phyloP scores from a whole-genome alignment of 53 echinoderm and acorn worm species.

The Crossaster papposus region DNA sequence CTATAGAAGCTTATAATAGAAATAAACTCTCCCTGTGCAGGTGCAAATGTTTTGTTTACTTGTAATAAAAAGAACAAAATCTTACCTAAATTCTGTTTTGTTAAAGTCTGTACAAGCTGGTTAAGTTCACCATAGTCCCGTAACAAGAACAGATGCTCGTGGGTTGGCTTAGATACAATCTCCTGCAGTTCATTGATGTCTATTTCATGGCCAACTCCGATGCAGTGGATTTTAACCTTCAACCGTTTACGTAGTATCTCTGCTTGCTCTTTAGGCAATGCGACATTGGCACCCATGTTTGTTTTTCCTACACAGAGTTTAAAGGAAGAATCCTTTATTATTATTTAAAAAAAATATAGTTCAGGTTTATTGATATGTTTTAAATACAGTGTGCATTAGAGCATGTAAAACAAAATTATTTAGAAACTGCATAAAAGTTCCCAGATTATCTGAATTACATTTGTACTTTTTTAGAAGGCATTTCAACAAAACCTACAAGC shows the following conservation, averaged over 20 bases:
- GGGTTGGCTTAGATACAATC: conserved; percentile 41
- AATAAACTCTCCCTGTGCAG: not conserved
- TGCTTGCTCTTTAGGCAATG: conserved; percentile 15
- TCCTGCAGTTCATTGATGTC: conserved; percentile 47
- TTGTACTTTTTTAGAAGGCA: too few species aligned
- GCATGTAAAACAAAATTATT: too few species aligned
- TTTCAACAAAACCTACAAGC: too few species aligned
- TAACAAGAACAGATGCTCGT: conserved; percentile 57
- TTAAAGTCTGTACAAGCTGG: conserved; percentile 29
- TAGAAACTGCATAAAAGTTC: too few species aligned
- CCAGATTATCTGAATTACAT: too few species aligned
- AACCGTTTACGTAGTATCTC: conserved; percentile 10
- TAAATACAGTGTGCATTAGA: too few species aligned
- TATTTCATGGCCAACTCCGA: conserved; percentile 54
- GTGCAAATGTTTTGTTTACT: not conserved
- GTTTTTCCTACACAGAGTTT: conserved; percentile 39
- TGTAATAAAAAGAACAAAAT: not conserved
- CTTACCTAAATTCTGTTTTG: conserved; percentile 24
- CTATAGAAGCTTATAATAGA: not conserved
- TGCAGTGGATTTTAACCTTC: conserved; percentile 60
- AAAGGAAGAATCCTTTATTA: not conserved
- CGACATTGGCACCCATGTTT: conserved; percentile 43
- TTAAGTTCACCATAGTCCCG: conserved; percentile 19
- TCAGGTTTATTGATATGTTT: too few species aligned
- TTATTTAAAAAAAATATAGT: not conserved